phyloP scores from a whole-genome alignment of 2,888 invertebrate genomes.

The Litoditis marina region DNA sequence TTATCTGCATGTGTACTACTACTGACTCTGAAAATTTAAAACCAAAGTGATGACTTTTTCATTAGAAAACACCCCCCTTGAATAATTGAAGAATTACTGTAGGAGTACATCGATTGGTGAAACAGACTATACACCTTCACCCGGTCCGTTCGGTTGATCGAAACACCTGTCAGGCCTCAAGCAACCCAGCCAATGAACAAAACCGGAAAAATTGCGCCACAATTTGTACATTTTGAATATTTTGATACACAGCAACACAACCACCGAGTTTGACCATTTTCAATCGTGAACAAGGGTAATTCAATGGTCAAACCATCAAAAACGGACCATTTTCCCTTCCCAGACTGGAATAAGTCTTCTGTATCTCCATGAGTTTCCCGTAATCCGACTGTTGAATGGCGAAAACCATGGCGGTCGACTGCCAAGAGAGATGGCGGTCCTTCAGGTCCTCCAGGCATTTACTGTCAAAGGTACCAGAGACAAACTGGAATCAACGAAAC shows the following conservation, averaged over 20 bases:
- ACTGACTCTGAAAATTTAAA: too few relatives aligned
- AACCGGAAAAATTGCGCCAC: too few relatives aligned
- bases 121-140: too few relatives aligned
- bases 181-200: too few relatives aligned
- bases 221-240: not conserved
- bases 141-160: too few relatives aligned
- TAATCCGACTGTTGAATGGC: conserved; percentile 30
- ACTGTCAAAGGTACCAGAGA: conserved; percentile 15
- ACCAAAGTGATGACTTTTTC: too few relatives aligned
- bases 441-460: conserved; percentile 24
- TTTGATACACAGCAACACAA: not conserved
- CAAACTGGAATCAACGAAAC: conserved; percentile 21
- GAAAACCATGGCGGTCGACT: conserved; percentile 24
- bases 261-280: not conserved
- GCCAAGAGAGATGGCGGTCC: conserved; percentile 28
- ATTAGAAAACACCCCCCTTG: too few relatives aligned
- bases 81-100: too few relatives aligned
- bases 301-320: too few relatives aligned
- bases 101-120: too few relatives aligned
- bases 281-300: not conserved
- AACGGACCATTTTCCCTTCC: conserved; percentile 20
- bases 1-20: too few relatives aligned
- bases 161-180: too few relatives aligned
- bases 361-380: conserved; percentile 21
- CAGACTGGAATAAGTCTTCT: conserved; percentile 23